Evolutionary conservation across 2,113 vertebrate species (phyloP).

Genomic region (Cygnus buccinator): DNA sequence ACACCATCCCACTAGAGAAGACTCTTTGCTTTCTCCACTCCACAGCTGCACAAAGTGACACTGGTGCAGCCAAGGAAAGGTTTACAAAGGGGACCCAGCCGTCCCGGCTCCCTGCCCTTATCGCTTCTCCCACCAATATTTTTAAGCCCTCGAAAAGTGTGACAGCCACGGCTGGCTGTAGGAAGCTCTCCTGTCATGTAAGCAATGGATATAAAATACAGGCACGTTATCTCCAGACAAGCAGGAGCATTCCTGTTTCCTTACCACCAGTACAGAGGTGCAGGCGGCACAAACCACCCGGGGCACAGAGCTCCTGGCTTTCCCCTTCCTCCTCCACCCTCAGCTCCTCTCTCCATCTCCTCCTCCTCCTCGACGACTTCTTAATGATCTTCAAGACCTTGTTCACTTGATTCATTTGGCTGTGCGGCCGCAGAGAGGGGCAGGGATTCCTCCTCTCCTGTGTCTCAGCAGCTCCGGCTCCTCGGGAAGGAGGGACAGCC

Average conservation of each 20-base stretch:
- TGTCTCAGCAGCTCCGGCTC: conserved; percentile 23
- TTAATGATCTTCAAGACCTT: conserved; percentile 77
- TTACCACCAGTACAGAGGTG: conserved; percentile 80
- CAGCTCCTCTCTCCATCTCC: conserved; percentile 73
- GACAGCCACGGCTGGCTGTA: neutral
- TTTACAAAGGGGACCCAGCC: neutral
- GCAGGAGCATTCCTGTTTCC: conserved; percentile 12
- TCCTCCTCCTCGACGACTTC: conserved; percentile 78
- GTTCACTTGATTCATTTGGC: conserved; percentile 76
- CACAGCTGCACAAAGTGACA: neutral
- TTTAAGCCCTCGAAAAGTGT: neutral
- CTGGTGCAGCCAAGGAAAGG: neutral
- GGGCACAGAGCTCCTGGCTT: conserved; percentile 73
- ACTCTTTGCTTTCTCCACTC: neutral
- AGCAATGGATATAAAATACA: neutral
- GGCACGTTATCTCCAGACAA: neutral
- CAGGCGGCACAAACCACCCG: conserved; percentile 73
- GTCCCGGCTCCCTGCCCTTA: neutral
- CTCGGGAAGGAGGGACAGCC: conserved; percentile 11
- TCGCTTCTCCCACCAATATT: neutral
- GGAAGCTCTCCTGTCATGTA: neutral
- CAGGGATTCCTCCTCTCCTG: neutral
- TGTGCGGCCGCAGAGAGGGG: neutral
- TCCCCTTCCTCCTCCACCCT: conserved; percentile 73
- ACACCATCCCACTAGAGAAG: neutral